Conservation (phyloP, 2,888 invertebrate species). For the Apamea epomidion region DNA sequence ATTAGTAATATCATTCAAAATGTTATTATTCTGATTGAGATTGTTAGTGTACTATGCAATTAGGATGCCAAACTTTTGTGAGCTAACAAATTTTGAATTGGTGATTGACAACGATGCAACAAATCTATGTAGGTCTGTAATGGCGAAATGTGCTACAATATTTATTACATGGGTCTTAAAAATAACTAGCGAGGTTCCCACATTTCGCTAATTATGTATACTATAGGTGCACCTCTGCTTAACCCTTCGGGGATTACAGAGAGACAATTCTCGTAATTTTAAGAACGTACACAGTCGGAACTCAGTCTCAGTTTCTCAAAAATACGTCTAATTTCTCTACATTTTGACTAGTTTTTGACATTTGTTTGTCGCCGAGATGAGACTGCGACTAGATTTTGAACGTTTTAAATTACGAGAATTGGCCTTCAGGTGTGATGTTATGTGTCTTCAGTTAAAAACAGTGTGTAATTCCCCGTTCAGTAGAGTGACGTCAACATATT, state of each 20-base stretch:
- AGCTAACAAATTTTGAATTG: neutral
- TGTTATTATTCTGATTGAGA: too few species aligned
- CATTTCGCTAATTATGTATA: too few species aligned
- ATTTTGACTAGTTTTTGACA: too few species aligned
- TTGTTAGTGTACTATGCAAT: too few species aligned
- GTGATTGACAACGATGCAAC: neutral
- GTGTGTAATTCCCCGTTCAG: neutral
- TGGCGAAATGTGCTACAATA: neutral
- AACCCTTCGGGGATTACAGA: neutral
- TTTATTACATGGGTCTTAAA: neutral
- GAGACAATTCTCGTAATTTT: too few species aligned
- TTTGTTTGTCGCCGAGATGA: too few species aligned
- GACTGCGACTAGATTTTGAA: too few species aligned
- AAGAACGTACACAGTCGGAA: too few species aligned
- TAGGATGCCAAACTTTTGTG: neutral
- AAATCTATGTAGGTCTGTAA: neutral
- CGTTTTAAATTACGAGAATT: too few species aligned
- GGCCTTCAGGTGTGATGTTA: neutral
- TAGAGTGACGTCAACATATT: conserved; percentile 1
- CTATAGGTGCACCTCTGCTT: neutral
- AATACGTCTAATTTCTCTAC: too few species aligned
- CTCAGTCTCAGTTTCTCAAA: too few species aligned
- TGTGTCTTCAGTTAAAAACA: neutral
- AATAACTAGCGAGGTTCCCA: neutral
- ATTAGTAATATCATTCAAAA: too few species aligned